Base-by-base conservation (phyloP, 2,888 invertebrate species). In the Corbicula japonica region DNA sequence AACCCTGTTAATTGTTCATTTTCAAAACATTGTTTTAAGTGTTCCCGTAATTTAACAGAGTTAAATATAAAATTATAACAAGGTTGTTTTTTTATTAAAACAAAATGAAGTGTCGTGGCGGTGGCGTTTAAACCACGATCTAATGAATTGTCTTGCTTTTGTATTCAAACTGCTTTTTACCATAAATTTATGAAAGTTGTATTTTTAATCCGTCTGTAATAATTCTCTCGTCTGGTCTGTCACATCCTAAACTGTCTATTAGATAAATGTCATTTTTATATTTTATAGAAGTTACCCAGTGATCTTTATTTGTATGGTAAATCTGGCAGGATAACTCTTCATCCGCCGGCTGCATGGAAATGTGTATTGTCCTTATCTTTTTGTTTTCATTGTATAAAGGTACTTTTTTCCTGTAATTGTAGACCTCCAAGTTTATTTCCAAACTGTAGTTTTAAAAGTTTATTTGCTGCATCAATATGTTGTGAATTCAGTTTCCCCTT, bases 221-320 rank as follows among this genome's bases (percentile, higher is more conserved):
- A 12, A 41, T 41, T 41, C 41, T 41, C 10, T 41, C 41, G 18
- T 41, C 15, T 41, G 41, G 41, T 41, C 41, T 41, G 41, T 41
- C 41, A 41, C 41, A 41, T 41, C 41, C 41, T 41, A 41, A 41
- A 41, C 41, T 41, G 41, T 41, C 41, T 41, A 41, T 41, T 10
- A 18, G 41, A 18, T 41, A 41, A 41, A 18, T 41, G 18, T 41
- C 15, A 18, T 41, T 41, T n/a, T n/a, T n/a, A n/a, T n/a, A n/a
- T n/a, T n/a, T n/a, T n/a, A n/a, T n/a, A n/a, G n/a, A n/a, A n/a
- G n/a, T n/a, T n/a, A n/a, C n/a, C n/a, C n/a, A n/a, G n/a, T n/a
- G n/a, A n/a, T n/a, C n/a, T n/a, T n/a, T n/a, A n/a, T n/a, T n/a
- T n/a, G n/a, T n/a, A n/a, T n/a, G n/a, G n/a, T n/a, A n/a, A n/a